Base-by-base conservation (phyloP, 1,140 invertebrate genomes). In the Diprion similis region DNA sequence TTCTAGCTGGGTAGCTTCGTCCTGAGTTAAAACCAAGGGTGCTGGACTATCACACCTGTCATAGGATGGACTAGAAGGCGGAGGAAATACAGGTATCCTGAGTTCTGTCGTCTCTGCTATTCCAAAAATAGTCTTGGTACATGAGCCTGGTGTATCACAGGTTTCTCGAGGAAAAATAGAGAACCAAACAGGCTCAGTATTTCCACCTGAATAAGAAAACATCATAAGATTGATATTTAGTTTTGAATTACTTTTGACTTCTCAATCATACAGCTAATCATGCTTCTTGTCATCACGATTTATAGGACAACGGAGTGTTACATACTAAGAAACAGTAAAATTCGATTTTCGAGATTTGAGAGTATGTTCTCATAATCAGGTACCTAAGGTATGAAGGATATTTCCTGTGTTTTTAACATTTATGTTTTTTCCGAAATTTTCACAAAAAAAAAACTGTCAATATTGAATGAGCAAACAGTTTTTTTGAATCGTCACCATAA, bases 11-110 rank as follows among this genome's bases (percentile, higher is more conserved):
- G 89, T 89, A 75, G 92, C 89, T 86, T 95, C 94, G 65, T 95
- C 94, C 1, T 92, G 90, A 1, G 94, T 93, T 85, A 95, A 91
- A 79, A 94, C 91, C 66, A 95, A 87, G 0, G 94, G 94, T 13
- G 93, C 91, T 0, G 94, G 93, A 79, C 92, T 93, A 76, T 94
- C 93, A 76, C 93, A 94, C 47, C 92, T 91, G 37, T 93, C 91
- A 73, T 92, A 93, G 11, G 76, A 90, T 19, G 83, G 90, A 86
- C 89, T 90, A 81, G 83, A 90, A 75, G 88, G 91, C 71, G 88
- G 92, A 80, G 88, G 93, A 85, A 90, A 92, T 59, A 89, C 88
- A 10, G 89, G 91, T 78, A 91, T 92, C 84, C 90, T 90, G n/a
- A 91, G 77, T 82, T 91, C 91, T 6, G 89, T 89, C 6, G 86